These are phyloP conservation scores for Alviniconcha strummeri DNA, from an alignment of 2,888 invertebrate genomes.

Conservation along the genomic window DNA sequence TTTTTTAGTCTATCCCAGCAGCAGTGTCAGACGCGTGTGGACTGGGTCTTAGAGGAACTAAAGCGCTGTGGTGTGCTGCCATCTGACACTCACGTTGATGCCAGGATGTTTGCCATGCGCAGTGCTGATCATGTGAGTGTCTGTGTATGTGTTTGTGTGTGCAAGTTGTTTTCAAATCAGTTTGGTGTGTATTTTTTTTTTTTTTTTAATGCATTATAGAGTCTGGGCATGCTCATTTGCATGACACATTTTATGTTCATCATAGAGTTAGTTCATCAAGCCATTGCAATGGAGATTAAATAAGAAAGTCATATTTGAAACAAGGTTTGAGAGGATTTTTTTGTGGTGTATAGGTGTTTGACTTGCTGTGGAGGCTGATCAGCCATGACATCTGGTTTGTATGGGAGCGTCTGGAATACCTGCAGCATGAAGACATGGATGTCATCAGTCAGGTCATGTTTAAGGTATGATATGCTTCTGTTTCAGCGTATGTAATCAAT, in stretches of 20 bases:
- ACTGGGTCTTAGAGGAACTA: slow-evolving; percentile 71
- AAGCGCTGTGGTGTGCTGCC: slow-evolving; percentile 68
- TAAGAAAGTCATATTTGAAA: too few relatives aligned
- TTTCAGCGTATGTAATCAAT: too few relatives aligned
- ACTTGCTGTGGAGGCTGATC: slow-evolving; percentile 70
- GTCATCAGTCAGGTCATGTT: slow-evolving; percentile 68
- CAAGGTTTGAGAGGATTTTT: too few relatives aligned
- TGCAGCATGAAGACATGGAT: slow-evolving; percentile 67
- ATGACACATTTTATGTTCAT: background rate
- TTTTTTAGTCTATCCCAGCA: slow-evolving; percentile 64
- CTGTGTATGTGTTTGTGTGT: slow-evolving; percentile 2
- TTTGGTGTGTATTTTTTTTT: background rate
- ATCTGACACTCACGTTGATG: slow-evolving; percentile 65
- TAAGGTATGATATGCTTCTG: slow-evolving; percentile 53
- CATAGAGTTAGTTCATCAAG: too few relatives aligned
- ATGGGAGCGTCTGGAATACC: slow-evolving; percentile 71
- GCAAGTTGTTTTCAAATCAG: background rate
- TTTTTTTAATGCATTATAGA: too few relatives aligned
- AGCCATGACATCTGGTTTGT: slow-evolving; percentile 72
- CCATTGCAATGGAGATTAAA: too few relatives aligned
- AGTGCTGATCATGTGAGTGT: slow-evolving; percentile 70
- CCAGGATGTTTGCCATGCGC: slow-evolving; percentile 70
- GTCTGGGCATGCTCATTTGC: background rate
- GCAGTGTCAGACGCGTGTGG: slow-evolving; percentile 69
- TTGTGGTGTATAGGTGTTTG: slow-evolving; percentile 64